Conservation (phyloP, 2,888 invertebrate genomes). For the Diabrotica balteata region DNA sequence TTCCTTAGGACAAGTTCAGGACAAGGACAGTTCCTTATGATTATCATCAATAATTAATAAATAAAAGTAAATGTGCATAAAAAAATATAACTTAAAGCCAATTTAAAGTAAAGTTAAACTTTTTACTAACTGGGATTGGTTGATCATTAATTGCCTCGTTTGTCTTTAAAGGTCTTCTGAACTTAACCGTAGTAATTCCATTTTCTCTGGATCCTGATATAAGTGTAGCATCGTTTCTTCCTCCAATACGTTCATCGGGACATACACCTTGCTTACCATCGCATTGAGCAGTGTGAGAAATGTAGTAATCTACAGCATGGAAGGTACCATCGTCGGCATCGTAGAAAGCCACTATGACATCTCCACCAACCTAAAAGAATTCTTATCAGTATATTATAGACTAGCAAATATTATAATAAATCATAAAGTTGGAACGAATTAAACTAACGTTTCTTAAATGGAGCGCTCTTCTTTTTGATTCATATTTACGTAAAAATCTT, state of each 20-base stretch:
- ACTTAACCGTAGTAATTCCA: constrained; percentile 83
- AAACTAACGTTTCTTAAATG: too few relatives aligned
- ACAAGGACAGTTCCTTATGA: too few relatives aligned
- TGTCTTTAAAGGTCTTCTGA: constrained; percentile 83
- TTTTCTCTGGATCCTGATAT: constrained; percentile 79
- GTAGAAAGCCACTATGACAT: constrained; percentile 84
- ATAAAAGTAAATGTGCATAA: too few relatives aligned
- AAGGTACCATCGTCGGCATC: constrained; percentile 68
- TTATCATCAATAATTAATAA: too few relatives aligned
- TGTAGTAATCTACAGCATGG: constrained; percentile 83
- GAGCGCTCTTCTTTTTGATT: too few relatives aligned
- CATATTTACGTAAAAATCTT: too few relatives aligned
- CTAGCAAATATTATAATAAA: too few relatives aligned
- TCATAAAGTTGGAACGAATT: too few relatives aligned
- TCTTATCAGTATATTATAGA: too few relatives aligned
- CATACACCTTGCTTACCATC: constrained; percentile 86
- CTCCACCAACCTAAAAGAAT: constrained; percentile 68
- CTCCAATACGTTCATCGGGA: constrained; percentile 80
- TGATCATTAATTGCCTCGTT: constrained; percentile 75
- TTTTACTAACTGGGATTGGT: constrained; percentile 54
- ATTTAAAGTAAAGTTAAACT: too few relatives aligned
- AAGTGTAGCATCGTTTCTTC: constrained; percentile 69
- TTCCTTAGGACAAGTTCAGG: too few relatives aligned
- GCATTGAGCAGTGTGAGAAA: constrained; percentile 82
- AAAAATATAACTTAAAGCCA: too few relatives aligned